phyloP scores from a whole-genome alignment of 2,797 vertebrate genomes.

The Clarias fuscus region DNA sequence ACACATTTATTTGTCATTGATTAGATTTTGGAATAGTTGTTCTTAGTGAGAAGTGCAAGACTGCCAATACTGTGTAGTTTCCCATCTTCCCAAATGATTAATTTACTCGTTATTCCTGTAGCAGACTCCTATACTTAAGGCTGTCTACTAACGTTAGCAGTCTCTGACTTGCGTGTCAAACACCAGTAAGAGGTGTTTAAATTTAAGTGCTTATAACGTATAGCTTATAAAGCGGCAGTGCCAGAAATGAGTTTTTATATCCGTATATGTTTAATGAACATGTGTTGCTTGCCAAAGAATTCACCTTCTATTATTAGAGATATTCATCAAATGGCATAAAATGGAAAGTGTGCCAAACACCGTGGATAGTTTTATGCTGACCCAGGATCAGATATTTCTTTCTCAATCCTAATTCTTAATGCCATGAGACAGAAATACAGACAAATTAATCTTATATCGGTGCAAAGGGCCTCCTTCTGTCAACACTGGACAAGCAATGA shows the following conservation, averaged over 20 bases:
- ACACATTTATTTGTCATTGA: constrained; percentile 34
- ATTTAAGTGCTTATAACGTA: constrained; percentile 27
- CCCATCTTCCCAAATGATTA: not conserved
- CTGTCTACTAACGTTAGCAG: constrained; percentile 34
- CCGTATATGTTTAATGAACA: constrained; percentile 54
- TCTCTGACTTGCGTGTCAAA: constrained; percentile 28
- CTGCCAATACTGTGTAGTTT: not conserved
- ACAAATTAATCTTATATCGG: constrained; percentile 1
- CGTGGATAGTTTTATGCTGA: constrained; percentile 2
- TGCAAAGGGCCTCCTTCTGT: not conserved
- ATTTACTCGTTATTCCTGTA: constrained; percentile 14
- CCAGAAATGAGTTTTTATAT: constrained; percentile 23
- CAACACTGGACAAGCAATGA: constrained; percentile 3
- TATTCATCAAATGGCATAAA: constrained; percentile 35
- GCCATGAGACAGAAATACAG: not conserved
- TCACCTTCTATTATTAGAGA: constrained; percentile 30
- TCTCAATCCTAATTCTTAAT: not conserved
- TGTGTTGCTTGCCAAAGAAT: constrained; percentile 37
- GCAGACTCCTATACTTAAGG: constrained; percentile 2
- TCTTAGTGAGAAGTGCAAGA: not conserved
- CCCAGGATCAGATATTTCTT: not conserved
- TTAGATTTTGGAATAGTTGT: not conserved
- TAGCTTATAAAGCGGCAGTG: not conserved
- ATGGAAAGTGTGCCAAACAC: constrained; percentile 21
- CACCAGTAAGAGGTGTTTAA: constrained; percentile 25